These are phyloP conservation scores for Agelastica alni DNA, from an alignment of 2,888 invertebrate genomes.

Conservation along the genomic window DNA sequence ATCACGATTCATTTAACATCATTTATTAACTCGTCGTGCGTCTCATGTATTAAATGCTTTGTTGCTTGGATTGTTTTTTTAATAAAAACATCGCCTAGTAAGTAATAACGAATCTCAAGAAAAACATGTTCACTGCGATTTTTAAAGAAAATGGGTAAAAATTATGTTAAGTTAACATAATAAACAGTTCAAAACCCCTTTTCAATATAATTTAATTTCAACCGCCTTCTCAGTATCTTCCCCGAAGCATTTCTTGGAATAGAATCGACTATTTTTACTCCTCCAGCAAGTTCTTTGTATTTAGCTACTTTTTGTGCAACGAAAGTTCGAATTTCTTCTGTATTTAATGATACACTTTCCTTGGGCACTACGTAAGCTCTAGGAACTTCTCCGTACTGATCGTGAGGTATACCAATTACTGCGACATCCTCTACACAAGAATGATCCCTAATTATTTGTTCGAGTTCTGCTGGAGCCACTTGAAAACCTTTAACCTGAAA, in stretches of 20 bases:
- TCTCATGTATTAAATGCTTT: too few relatives aligned
- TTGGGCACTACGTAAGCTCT: constrained; percentile 68
- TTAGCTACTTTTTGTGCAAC: constrained; percentile 71
- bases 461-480: constrained; percentile 89
- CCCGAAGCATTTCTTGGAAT: constrained; percentile 66
- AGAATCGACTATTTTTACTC: constrained; percentile 59
- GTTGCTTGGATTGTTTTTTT: too few relatives aligned
- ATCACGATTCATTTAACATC: too few relatives aligned
- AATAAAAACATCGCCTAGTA: too few relatives aligned
- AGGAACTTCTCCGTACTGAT: constrained; percentile 72
- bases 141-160: too few relatives aligned
- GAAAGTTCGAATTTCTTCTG: constrained; percentile 64
- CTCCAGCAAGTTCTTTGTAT: constrained; percentile 68
- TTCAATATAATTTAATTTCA: constrained; percentile 39
- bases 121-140: too few relatives aligned
- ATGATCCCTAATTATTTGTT: constrained; percentile 71
- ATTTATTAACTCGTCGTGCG: too few relatives aligned
- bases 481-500: constrained; percentile 52
- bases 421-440: constrained; percentile 79
- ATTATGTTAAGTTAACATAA: too few relatives aligned
- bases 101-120: too few relatives aligned
- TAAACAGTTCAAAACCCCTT: constrained; percentile 12
- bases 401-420: constrained; percentile 77
- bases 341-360: constrained; percentile 47
- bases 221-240: constrained; percentile 62